Conservation (phyloP, 2,113 vertebrate genomes). For the Verasper variegatus region DNA sequence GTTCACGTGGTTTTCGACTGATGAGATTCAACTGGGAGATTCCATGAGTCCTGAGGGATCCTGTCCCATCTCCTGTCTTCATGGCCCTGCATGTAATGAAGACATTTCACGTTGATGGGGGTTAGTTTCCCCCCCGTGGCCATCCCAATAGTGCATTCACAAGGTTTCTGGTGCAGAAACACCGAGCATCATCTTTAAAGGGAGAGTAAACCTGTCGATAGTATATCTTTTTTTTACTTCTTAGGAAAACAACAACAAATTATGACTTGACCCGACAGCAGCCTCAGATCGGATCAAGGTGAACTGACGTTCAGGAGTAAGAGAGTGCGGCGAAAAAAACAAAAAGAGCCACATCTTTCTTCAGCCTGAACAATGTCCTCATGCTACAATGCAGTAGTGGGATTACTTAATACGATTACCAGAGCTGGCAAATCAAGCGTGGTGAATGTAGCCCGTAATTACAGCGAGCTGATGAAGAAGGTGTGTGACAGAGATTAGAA, state of each 20-base stretch:
- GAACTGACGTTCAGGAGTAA: constrained; percentile 36
- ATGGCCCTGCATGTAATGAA: constrained; percentile 12
- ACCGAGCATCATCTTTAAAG: neutral
- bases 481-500: constrained; percentile 74
- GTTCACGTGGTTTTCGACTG: neutral
- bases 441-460: constrained; percentile 74
- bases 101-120: neutral
- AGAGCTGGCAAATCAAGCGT: constrained; percentile 52
- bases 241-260: neutral
- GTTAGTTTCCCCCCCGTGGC: neutral
- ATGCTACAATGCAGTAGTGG: constrained; percentile 53
- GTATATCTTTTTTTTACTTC: neutral
- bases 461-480: constrained; percentile 64
- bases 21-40: neutral
- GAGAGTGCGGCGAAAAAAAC: constrained; percentile 6
- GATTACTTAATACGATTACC: constrained; percentile 80
- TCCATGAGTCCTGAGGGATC: neutral
- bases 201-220: neutral
- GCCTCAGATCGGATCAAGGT: constrained; percentile 54
- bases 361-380: constrained; percentile 67
- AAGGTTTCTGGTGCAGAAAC: neutral
- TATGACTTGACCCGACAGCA: constrained; percentile 3
- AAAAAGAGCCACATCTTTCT: constrained; percentile 29
- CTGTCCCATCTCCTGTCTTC: neutral
- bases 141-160: neutral